Conservation (phyloP, 2,888 invertebrate species). For the Mythimna impura region DNA sequence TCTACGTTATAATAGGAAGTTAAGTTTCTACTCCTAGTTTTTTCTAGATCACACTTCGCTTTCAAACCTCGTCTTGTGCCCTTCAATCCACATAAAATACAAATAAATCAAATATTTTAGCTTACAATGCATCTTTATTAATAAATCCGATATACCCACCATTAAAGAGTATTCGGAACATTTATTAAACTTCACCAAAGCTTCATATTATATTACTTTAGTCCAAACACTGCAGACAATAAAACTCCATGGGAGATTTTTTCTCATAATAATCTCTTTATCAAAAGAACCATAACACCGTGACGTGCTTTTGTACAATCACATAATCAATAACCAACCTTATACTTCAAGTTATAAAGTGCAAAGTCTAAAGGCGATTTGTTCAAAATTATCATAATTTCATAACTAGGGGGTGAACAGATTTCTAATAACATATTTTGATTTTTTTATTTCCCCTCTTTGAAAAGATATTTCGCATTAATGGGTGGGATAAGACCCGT, state of each 20-base stretch:
- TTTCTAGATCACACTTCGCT: neutral
- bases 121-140: slow-evolving; percentile 47
- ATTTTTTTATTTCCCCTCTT: slow-evolving; percentile 80
- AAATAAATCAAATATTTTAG: slow-evolving; percentile 18
- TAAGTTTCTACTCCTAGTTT: too few relatives aligned
- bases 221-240: slow-evolving; percentile 80
- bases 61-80: slow-evolving; percentile 17
- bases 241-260: slow-evolving; percentile 81
- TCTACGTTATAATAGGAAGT: too few relatives aligned
- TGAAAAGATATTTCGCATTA: slow-evolving; percentile 78
- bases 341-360: slow-evolving; percentile 1
- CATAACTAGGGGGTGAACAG: slow-evolving; percentile 85
- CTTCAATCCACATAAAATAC: slow-evolving; percentile 20
- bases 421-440: slow-evolving; percentile 87
- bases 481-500: slow-evolving; percentile 71
- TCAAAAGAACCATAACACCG: slow-evolving; percentile 75
- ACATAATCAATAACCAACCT: slow-evolving; percentile 29
- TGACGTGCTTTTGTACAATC: slow-evolving; percentile 66
- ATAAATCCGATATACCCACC: slow-evolving; percentile 60
- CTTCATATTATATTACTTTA: slow-evolving; percentile 73
- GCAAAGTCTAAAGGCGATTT: neutral
- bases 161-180: slow-evolving; percentile 73
- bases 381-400: slow-evolving; percentile 84
- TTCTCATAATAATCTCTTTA: slow-evolving; percentile 83
- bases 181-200: slow-evolving; percentile 80